Base-by-base conservation (phyloP, 2,797 vertebrate genomes). In the Enteromius argenteus region DNA sequence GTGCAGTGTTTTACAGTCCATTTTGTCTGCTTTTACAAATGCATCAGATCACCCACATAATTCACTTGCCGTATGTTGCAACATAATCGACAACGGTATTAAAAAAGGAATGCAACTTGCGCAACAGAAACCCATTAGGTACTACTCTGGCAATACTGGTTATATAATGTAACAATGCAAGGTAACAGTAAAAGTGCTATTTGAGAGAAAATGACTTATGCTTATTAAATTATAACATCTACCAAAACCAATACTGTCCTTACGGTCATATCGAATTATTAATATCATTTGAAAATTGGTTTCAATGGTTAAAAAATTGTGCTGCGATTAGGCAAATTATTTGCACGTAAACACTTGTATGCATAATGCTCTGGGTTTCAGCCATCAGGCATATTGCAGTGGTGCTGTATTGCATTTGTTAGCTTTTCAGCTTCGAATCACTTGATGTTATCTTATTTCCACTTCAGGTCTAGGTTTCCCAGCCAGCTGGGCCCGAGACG, bases 401-500 rank as follows among this genome's bases (percentile, higher is more conserved):
- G 44, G 72, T 85, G 77, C 80, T 69, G 62, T 89, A 91, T 88
- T 77, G 90, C 90, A 90, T 86, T 83, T 84, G 58, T 84, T 88
- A 88, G 88, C 88, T 87, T 90, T 90, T 78, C 84, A 89, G 89
- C 85, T 82, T 37, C 46, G 17, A 69, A 86, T 77, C 86, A 86
- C 78, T 90, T 35, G 7, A 84, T 77, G 85, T 90, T 91, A 84
- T 86, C 81, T 86, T 87, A 37, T 23, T 79, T 80, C 68, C 49
- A 80, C 82, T 76, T 73, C 13, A 64, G 67, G 14, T 85, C 17
- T 72, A 90, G 86, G n/a, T n/a, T 66, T 89, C 97, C 98, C 96
- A 99, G 98, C 98, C 98, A 95, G 98, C 98, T 99, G 95, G 97
- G 97, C 93, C 94, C 92, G 86, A 84, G 89, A 87, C 88, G 90